Percentiles rank a stretch among this genome's conserved stretches.
Evolutionary conservation across 2,888 invertebrate species (phyloP).

Genomic region (Lumbricus terrestris): DNA sequence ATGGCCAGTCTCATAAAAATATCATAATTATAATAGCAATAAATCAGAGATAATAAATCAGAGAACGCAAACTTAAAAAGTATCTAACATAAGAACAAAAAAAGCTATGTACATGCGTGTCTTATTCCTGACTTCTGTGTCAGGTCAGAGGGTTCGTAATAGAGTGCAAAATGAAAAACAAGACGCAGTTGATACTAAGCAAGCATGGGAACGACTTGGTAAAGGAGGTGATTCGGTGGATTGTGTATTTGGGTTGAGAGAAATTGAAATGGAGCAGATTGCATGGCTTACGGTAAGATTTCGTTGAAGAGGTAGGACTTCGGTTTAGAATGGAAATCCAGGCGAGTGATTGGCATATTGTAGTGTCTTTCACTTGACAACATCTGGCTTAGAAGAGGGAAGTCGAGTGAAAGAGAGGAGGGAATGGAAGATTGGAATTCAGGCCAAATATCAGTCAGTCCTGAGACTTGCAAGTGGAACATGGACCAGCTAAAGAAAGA

Average conservation of each 20-base stretch:
- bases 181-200: no score
- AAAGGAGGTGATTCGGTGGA: no score
- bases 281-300: no score
- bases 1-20: not conserved
- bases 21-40: not conserved
- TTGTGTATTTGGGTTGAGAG: no score
- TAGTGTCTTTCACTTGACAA: not conserved
- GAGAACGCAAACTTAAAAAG: not conserved
- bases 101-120: not conserved
- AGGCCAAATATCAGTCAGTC: not conserved
- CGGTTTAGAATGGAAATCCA: not conserved
- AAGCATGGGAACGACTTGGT: no score
- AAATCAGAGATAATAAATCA: no score
- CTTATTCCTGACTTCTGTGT: not conserved
- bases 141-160: no score
- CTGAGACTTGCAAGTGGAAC: no score
- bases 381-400: not conserved
- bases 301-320: not conserved
- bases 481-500: no score
- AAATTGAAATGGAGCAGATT: no score
- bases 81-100: not conserved
- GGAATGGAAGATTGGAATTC: not conserved
- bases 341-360: not conserved
- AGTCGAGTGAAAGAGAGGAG: not conserved
- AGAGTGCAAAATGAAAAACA: no score